These are phyloP conservation scores for Drosophila insularis DNA, from an alignment of 1,140 invertebrate species.

Conservation along the genomic window DNA sequence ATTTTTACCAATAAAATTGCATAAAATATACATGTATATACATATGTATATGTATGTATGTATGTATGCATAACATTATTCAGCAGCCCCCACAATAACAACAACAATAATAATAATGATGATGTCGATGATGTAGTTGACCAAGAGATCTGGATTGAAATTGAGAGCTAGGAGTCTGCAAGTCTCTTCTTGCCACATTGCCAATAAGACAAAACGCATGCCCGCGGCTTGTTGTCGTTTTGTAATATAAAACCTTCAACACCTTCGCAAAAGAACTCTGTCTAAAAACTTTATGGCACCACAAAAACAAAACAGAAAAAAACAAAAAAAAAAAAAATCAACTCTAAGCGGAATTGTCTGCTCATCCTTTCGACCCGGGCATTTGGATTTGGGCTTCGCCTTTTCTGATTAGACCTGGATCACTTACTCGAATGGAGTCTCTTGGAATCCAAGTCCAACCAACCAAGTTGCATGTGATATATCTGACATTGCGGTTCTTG, in stretches of 20 bases:
- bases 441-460: constrained; percentile 3
- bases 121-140: background rate
- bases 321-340: too few species aligned
- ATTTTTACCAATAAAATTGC: constrained; percentile 72
- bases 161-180: constrained; percentile 3
- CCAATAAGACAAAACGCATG: constrained; percentile 30
- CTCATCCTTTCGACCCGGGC: too few species aligned
- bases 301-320: background rate
- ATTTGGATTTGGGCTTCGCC: constrained; percentile 24
- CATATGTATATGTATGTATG: too few species aligned
- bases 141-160: background rate
- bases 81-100: constrained; percentile 17
- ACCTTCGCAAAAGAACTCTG: constrained; percentile 54
- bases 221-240: constrained; percentile 39
- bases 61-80: constrained; percentile 49
- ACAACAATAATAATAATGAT: background rate
- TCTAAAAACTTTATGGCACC: constrained; percentile 55
- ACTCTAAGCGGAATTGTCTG: too few species aligned
- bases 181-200: background rate
- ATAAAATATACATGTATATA: constrained; percentile 65
- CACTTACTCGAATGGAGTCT: constrained; percentile 26
- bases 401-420: constrained; percentile 65
- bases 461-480: constrained; percentile 61
- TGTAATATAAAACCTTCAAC: constrained; percentile 67
- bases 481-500: constrained; percentile 66